phyloP scores from a whole-genome alignment of 2,797 vertebrate species.

The Danio albolineatus region DNA sequence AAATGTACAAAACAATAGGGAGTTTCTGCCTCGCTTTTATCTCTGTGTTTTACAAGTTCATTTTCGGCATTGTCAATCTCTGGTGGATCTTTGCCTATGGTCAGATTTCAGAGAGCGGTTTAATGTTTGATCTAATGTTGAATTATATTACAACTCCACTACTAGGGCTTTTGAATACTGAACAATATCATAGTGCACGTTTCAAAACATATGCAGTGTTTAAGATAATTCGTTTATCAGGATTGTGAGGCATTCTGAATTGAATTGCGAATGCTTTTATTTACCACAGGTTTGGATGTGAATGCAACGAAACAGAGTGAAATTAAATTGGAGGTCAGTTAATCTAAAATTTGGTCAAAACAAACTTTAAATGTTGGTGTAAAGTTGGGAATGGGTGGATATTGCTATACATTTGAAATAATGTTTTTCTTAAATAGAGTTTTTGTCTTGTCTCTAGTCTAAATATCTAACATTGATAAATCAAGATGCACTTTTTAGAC shows the following conservation, averaged over 20 bases:
- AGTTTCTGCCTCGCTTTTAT: slow-evolving; percentile 11
- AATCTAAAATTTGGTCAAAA: not conserved
- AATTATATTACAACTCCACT: not conserved
- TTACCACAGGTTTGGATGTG: not conserved
- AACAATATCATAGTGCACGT: not conserved
- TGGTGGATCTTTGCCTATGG: slow-evolving; percentile 4
- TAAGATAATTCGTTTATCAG: not conserved
- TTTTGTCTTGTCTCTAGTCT: no score
- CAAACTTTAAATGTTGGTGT: not conserved
- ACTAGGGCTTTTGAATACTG: not conserved
- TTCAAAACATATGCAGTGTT: not conserved
- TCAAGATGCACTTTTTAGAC: no score
- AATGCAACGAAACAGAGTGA: not conserved
- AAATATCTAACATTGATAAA: no score
- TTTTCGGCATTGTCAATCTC: slow-evolving; percentile 24
- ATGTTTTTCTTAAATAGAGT: no score
- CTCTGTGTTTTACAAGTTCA: slow-evolving; percentile 20
- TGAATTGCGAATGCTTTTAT: not conserved
- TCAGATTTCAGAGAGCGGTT: slow-evolving; percentile 24
- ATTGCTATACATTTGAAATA: no score
- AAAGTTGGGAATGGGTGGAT: not conserved
- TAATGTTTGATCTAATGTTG: slow-evolving; percentile 13
- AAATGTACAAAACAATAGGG: slow-evolving; percentile 7
- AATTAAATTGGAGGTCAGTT: not conserved
- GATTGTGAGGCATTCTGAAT: slow-evolving; percentile 14